A percentile compares a stretch with the other conserved stretches of the same genome.
Conservation (phyloP, 2,797 vertebrate genomes). For the Allobates femoralis region DNA sequence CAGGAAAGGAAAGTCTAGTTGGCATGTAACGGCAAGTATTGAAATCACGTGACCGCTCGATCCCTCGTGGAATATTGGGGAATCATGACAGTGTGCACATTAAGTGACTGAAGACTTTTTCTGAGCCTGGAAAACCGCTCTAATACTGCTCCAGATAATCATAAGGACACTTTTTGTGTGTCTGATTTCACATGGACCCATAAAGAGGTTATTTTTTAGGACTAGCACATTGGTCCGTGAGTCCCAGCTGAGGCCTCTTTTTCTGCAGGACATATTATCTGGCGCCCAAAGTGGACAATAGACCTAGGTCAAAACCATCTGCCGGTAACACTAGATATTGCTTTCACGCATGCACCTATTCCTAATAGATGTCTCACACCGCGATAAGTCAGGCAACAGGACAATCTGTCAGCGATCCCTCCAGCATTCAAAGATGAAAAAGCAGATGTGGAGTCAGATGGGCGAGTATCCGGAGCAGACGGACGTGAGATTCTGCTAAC, state of each 20-base stretch:
- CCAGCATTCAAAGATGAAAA: constrained; percentile 34
- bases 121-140: too few species aligned
- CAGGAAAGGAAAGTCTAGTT: too few species aligned
- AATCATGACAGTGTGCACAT: too few species aligned
- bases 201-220: background rate
- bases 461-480: constrained; percentile 36
- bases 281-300: background rate
- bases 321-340: background rate
- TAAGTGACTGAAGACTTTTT: too few species aligned
- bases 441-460: constrained; percentile 55
- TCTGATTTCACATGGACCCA: background rate
- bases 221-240: too few species aligned
- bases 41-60: too few species aligned
- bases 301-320: background rate
- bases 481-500: background rate
- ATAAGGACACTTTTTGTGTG: background rate
- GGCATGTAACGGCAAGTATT: too few species aligned
- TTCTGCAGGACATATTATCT: background rate
- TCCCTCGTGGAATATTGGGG: too few species aligned
- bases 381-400: too few species aligned
- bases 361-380: constrained; percentile 9
- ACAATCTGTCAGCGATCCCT: constrained; percentile 20
- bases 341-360: background rate
- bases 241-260: background rate
- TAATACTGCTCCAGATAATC: too few species aligned